Percentiles rank a stretch among this genome's conserved stretches.
These are phyloP conservation scores for Styela clava DNA, from an alignment of 23 tunicate species.

Conservation along the genomic window DNA sequence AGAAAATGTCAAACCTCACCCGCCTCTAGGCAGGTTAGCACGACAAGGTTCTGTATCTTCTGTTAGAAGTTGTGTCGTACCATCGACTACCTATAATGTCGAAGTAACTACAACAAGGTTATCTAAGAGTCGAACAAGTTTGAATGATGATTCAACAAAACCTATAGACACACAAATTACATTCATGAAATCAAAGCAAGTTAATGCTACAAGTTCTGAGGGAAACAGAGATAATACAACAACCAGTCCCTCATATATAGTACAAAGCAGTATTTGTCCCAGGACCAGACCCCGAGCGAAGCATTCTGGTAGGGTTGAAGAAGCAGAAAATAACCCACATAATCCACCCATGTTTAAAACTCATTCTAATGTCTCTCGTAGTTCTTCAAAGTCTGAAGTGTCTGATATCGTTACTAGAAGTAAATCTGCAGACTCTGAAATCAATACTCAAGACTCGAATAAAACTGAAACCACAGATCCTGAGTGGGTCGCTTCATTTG, in stretches of 20 bases:
- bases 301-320: slow-evolving; percentile 13
- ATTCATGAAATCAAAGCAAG: background rate
- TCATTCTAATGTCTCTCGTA: background rate
- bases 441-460: background rate
- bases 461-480: background rate
- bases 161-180: background rate
- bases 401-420: background rate
- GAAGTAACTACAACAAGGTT: background rate
- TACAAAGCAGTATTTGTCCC: slow-evolving; percentile 11
- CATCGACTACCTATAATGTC: background rate
- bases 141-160: background rate
- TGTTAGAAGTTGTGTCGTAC: slow-evolving; percentile 25
- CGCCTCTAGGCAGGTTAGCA: background rate
- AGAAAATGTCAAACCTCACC: background rate
- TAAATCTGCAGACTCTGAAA: background rate
- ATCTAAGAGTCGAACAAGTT: background rate
- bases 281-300: slow-evolving; percentile 38
- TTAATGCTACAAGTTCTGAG: background rate
- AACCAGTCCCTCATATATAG: background rate
- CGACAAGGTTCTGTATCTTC: slow-evolving; percentile 49
- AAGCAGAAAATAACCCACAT: slow-evolving; percentile 24
- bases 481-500: slow-evolving; percentile 3
- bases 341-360: slow-evolving; percentile 74
- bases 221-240: background rate
- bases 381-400: background rate